phyloP scores from a whole-genome alignment of 2,888 invertebrate species.

The Epistrophe eligans region DNA sequence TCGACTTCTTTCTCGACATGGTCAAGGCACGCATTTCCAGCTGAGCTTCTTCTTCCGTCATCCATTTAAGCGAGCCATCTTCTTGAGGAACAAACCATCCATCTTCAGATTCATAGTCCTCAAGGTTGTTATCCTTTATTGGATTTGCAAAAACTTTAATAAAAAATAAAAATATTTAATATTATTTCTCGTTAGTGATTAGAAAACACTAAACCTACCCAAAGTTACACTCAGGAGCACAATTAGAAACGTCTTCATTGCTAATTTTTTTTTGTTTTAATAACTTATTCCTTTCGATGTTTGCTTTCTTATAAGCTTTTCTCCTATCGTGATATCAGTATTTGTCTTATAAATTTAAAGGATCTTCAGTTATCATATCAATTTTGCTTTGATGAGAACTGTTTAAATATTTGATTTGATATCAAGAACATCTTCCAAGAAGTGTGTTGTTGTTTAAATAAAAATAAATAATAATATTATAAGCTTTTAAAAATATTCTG shows the following conservation, averaged over 20 bases:
- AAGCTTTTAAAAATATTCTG: too few relatives aligned
- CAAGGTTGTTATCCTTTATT: background rate
- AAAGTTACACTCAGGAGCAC: background rate
- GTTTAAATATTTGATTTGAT: too few relatives aligned
- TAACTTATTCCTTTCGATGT: too few relatives aligned
- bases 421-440: too few relatives aligned
- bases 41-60: slow-evolving; percentile 21
- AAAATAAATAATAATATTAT: too few relatives aligned
- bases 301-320: too few relatives aligned
- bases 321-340: too few relatives aligned
- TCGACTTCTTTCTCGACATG: background rate
- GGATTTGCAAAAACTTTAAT: background rate
- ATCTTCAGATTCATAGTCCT: background rate
- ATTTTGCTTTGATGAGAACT: too few relatives aligned
- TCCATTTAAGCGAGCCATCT: slow-evolving; percentile 12
- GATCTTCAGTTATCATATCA: too few relatives aligned
- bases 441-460: too few relatives aligned
- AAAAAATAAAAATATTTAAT: background rate
- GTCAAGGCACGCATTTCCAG: background rate
- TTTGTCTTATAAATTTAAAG: too few relatives aligned
- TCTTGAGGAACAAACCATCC: slow-evolving; percentile 25
- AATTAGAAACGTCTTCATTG: background rate
- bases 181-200: background rate
- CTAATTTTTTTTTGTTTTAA: background rate
- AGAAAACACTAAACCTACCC: background rate